phyloP scores from a whole-genome alignment of 1,140 invertebrate species.

The Drosophila littoralis region DNA sequence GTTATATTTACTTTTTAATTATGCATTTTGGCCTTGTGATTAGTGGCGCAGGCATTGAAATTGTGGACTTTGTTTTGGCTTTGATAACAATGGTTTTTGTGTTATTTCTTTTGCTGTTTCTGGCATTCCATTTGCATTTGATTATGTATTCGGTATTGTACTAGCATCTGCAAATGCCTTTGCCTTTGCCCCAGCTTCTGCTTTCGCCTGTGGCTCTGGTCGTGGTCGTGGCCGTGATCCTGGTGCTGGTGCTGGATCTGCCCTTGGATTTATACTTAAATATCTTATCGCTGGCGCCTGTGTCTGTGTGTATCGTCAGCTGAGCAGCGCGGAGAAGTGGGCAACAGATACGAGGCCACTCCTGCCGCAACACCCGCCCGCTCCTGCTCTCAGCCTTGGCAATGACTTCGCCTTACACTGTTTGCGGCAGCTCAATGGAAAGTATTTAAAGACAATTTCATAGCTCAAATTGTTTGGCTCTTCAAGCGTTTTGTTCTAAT shows the following conservation, averaged over 20 bases:
- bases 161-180: neutral
- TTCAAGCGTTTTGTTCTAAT: constrained; percentile 30
- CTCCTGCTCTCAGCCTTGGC: neutral
- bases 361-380: neutral
- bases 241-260: constrained; percentile 14
- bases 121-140: constrained; percentile 68
- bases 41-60: constrained; percentile 20
- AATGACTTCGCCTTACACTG: constrained; percentile 29
- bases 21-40: constrained; percentile 40
- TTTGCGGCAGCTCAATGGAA: constrained; percentile 43
- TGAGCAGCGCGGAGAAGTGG: constrained; percentile 8
- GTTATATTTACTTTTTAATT: constrained; percentile 48
- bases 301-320: constrained; percentile 35
- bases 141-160: constrained; percentile 39
- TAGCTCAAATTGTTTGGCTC: constrained; percentile 30
- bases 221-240: neutral
- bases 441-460: constrained; percentile 49
- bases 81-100: constrained; percentile 16
- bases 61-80: constrained; percentile 31
- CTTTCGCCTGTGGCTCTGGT: neutral
- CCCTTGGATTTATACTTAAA: constrained; percentile 47
- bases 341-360: neutral
- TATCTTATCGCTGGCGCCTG: constrained; percentile 46
- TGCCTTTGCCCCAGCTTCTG: neutral
- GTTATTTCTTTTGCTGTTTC: constrained; percentile 26